These are phyloP conservation scores for Nothura maculosa DNA, from an alignment of 2,797 vertebrate species.

Conservation along the genomic window DNA sequence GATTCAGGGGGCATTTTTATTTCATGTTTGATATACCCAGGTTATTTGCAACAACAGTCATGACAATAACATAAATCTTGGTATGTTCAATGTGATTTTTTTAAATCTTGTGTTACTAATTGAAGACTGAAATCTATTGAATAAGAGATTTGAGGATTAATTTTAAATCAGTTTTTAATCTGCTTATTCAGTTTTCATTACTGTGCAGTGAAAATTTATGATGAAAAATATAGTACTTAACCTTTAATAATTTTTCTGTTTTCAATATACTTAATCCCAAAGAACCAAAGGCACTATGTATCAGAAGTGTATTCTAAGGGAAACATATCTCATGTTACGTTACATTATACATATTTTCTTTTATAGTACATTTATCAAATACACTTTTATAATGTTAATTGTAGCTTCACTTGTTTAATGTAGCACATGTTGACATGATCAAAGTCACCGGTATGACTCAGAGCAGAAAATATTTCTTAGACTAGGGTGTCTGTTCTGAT, in stretches of 20 bases:
- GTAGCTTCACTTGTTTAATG: background rate
- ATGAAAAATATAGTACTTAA: constrained; percentile 83
- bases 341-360: background rate
- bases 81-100: constrained; percentile 80
- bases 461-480: background rate
- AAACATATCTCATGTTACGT: background rate
- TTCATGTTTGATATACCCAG: constrained; percentile 46
- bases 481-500: background rate
- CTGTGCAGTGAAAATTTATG: constrained; percentile 81
- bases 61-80: constrained; percentile 79
- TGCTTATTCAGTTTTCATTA: constrained; percentile 86
- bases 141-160: constrained; percentile 92
- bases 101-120: constrained; percentile 86
- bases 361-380: background rate
- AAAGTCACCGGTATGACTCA: background rate
- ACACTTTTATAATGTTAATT: background rate
- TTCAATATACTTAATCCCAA: constrained; percentile 64
- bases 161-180: constrained; percentile 93
- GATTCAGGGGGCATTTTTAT: constrained; percentile 64
- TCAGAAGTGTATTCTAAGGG: background rate
- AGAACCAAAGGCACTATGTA: background rate
- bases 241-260: constrained; percentile 82
- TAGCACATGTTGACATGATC: background rate
- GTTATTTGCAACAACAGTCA: constrained; percentile 65
- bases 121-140: constrained; percentile 88